Conservation (phyloP, 2,888 invertebrate species). For the Cephus pulcher region DNA sequence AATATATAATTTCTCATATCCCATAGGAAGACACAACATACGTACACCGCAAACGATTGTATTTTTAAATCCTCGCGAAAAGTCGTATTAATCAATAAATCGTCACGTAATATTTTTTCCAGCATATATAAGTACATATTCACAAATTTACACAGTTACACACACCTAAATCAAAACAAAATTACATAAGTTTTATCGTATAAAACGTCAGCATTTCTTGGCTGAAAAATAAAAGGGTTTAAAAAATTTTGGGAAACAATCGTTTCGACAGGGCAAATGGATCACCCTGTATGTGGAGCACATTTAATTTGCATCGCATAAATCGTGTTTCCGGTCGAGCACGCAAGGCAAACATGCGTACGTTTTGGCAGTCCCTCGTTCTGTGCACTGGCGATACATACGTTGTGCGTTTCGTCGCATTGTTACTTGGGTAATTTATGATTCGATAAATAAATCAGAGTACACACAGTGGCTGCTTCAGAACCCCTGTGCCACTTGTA, state of each 20-base stretch:
- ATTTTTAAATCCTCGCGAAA: neutral
- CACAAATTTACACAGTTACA: neutral
- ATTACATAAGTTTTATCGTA: neutral
- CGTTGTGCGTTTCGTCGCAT: slow-evolving; percentile 44
- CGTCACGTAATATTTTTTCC: too few species aligned
- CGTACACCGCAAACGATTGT: neutral
- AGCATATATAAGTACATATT: too few species aligned
- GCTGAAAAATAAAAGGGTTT: neutral
- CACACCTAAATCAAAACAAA: neutral
- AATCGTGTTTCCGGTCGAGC: slow-evolving; percentile 62
- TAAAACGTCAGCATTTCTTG: too few species aligned
- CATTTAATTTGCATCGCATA: slow-evolving; percentile 64
- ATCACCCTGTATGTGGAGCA: slow-evolving; percentile 21
- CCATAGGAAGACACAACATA: neutral
- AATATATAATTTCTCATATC: slow-evolving; percentile 23
- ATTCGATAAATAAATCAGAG: slow-evolving; percentile 62
- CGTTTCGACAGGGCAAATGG: neutral
- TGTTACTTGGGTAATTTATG: slow-evolving; percentile 59
- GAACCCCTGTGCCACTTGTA: slow-evolving; percentile 18
- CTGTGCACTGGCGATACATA: neutral
- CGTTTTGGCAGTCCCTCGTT: slow-evolving; percentile 48
- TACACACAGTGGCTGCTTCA: slow-evolving; percentile 13
- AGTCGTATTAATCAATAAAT: neutral
- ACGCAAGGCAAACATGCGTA: slow-evolving; percentile 62
- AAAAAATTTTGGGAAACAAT: neutral